Base-by-base conservation (phyloP, 2,888 invertebrate genomes). In the Tenodera sinensis region DNA sequence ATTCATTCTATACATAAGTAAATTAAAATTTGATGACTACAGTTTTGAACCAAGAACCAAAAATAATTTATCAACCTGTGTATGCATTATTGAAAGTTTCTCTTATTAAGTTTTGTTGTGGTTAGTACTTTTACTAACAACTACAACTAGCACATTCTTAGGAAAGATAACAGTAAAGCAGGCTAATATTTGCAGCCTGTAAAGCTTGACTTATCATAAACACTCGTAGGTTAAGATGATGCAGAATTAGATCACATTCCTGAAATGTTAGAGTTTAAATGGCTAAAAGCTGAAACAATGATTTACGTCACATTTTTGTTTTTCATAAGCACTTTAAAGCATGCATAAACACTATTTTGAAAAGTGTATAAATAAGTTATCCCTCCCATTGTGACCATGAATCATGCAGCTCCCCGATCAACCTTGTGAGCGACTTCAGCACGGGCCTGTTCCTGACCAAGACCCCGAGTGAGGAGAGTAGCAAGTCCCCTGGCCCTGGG, bases 391-490 rank as follows among this genome's bases (percentile, higher is more conserved):
- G 34, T 82, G 34, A 83, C 47, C 34, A 25, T 71, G 54, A 71
- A 71, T 71, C 25, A 71, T 93, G 92, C 93, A 97, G 97, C 95
- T 98, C 98, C 93, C 98, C 98, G 93, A 97, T 98, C 95, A 97
- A 97, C 95, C 96, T 98, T 95, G 98, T 98, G 87, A 87, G 87
- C 94, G 98, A 98, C 96, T 97, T 98, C 95, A 98, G 98, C 94
- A 97, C 98, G 93, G 98, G 98, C 94, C 95, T 98, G 94, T 98
- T 98, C 95, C 95, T 96, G 94, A 97, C 96, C 95, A 97, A 97
- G 95, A 98, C 97, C 93, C 97, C 97, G 93, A 97, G 97, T 93
- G 98, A 98, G 95, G 97, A 97, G 95, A 96, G 96, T 94, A 90
- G 89, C 90, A 90, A 90, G 83, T 90, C 90, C 88, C 90, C 90